Base-by-base conservation (phyloP, 1,140 invertebrate species). In the Zaprionus capensis region DNA sequence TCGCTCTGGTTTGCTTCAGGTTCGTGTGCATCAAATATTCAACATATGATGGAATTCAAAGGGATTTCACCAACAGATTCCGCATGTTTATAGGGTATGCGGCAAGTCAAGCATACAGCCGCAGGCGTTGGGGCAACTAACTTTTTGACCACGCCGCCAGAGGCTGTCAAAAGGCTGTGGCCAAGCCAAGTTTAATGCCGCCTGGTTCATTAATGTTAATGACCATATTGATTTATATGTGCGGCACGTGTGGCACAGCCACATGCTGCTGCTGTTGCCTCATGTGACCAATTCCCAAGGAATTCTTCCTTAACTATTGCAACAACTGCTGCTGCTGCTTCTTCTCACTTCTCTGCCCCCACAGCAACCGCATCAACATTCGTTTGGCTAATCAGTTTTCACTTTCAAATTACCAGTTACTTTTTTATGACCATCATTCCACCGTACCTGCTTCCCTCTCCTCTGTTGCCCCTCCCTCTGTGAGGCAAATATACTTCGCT, bases 221-320 rank as follows among this genome's bases (percentile, higher is more conserved):
- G 72, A 75, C 59, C 59, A 49, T 75, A 75, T 75, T 75, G 72
- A 75, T 75, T 75, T 75, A 75, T 70, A 75, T 75, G 66, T 63
- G 53, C 51, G 72, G 72, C 72, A 70, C 72, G 72, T 75, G 72
- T 75, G 41, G 2, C 20, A 17, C 7, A 2, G 34, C 41, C 26
- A 34, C 31, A 34, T 34, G 4, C 2, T 28, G 62, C 49, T 34
- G 28, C 34, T 66, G 38, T 17, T n/a, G 53, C 56, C 64, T 57
- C 64, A 67, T 67, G 64, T 67, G 64, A 46, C n/a, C 41, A n/a
- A 17, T 34, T 34, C 9, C 31, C 31, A 34, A 11, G 31, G 31
- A 34, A 9, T 46, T 7, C n/a, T 46, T 17, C 2, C 7, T 17
- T 46, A 46, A 46, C 41, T 46, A 46, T 17, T 17, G 7, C 41